These are phyloP conservation scores for Sigmodon hispidus DNA, from an alignment of 2,113 vertebrate species.

Conservation along the genomic window DNA sequence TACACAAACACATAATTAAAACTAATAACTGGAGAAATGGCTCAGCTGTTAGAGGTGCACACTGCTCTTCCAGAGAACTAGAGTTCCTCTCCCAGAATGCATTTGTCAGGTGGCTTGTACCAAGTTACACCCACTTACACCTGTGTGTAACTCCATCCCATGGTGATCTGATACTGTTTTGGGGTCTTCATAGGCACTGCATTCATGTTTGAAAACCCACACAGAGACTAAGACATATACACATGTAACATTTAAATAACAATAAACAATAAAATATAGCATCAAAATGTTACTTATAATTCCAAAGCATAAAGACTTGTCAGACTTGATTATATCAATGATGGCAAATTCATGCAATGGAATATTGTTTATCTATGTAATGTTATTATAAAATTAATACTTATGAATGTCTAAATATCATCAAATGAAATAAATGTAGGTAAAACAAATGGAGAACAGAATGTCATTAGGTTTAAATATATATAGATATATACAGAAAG, in stretches of 20 bases:
- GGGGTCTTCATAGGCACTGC: neutral
- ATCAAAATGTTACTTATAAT: neutral
- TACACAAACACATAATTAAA: neutral
- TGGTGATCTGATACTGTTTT: neutral
- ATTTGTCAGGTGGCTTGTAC: neutral
- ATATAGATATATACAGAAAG: neutral
- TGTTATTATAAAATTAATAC: constrained; percentile 1
- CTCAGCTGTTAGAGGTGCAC: neutral
- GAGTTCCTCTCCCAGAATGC: neutral
- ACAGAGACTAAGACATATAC: neutral
- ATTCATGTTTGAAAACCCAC: neutral
- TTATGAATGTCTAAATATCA: constrained; percentile 41
- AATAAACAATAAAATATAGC: neutral
- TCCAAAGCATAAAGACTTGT: constrained; percentile 1
- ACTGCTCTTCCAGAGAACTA: neutral
- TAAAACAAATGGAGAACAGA: neutral
- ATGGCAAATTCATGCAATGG: neutral
- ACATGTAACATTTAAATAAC: neutral
- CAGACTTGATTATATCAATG: constrained; percentile 42
- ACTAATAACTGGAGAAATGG: neutral
- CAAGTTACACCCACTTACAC: neutral
- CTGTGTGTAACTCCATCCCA: too few species aligned
- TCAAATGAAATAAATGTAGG: constrained; percentile 32
- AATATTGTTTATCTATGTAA: constrained; percentile 7
- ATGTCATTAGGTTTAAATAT: neutral